These are phyloP conservation scores for Monomorium pharaonis DNA, from an alignment of 1,140 invertebrate genomes.

Conservation along the genomic window DNA sequence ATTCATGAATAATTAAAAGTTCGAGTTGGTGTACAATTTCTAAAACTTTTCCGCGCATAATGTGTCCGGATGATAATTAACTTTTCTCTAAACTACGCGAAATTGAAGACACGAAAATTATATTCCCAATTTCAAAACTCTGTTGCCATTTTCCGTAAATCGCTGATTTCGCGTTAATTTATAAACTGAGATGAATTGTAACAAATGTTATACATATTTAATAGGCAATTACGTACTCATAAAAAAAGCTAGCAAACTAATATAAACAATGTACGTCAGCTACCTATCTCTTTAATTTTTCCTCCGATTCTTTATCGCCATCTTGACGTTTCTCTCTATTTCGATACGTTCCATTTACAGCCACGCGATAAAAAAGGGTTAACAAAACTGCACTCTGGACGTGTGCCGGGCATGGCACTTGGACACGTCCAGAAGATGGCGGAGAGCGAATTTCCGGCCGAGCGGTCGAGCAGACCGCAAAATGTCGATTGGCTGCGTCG, in stretches of 20 bases:
- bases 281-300: background rate
- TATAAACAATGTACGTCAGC: background rate
- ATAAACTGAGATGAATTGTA: background rate
- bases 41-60: background rate
- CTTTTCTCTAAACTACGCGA: background rate
- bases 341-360: background rate
- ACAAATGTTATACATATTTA: background rate
- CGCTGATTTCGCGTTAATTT: background rate
- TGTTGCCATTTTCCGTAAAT: too few species aligned
- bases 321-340: background rate
- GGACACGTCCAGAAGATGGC: slow-evolving; percentile 35
- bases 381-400: slow-evolving; percentile 24
- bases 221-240: background rate
- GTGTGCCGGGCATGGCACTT: slow-evolving; percentile 5
- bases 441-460: slow-evolving; percentile 66
- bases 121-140: background rate
- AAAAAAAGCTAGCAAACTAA: background rate
- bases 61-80: background rate
- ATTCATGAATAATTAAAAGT: slow-evolving; percentile 32
- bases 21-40: background rate
- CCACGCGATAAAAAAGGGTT: slow-evolving; percentile 9
- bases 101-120: background rate
- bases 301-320: too few species aligned
- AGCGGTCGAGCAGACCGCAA: slow-evolving; percentile 61
- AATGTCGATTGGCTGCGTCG: slow-evolving; percentile 70